A percentile compares a stretch with the other conserved stretches of the same genome.
These are phyloP conservation scores for Pica pica DNA, from an alignment of 2,113 vertebrate genomes.

Conservation along the genomic window DNA sequence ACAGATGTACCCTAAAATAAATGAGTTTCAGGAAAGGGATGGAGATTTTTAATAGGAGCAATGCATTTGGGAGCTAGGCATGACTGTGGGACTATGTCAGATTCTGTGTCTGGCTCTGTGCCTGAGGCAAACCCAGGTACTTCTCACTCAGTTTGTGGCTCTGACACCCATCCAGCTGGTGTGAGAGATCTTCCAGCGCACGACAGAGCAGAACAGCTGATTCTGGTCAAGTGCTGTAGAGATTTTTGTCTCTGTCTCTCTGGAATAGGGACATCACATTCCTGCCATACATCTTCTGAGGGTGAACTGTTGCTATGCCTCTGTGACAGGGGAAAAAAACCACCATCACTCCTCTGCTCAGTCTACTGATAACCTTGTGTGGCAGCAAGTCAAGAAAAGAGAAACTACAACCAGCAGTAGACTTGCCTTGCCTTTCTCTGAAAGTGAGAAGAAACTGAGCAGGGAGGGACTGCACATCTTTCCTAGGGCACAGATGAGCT, in stretches of 20 bases:
- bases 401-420: background rate
- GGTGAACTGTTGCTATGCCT: background rate
- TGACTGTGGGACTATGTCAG: background rate
- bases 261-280: background rate
- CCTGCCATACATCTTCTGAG: background rate
- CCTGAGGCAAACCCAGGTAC: background rate
- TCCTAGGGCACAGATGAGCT: background rate
- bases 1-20: slow-evolving; percentile 25
- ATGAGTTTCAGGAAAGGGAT: background rate
- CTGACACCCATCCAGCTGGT: background rate
- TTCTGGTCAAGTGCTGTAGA: background rate
- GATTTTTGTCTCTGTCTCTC: background rate
- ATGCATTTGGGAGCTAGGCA: background rate
- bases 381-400: background rate
- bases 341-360: background rate
- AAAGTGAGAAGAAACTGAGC: background rate
- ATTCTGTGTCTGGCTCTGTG: background rate
- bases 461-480: background rate
- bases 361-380: background rate
- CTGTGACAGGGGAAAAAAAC: background rate
- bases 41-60: background rate
- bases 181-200: background rate
- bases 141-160: background rate
- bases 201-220: background rate
- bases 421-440: background rate